Evolutionary conservation across 2,888 invertebrate genomes (phyloP).

Genomic region (Hecatera dysodea): DNA sequence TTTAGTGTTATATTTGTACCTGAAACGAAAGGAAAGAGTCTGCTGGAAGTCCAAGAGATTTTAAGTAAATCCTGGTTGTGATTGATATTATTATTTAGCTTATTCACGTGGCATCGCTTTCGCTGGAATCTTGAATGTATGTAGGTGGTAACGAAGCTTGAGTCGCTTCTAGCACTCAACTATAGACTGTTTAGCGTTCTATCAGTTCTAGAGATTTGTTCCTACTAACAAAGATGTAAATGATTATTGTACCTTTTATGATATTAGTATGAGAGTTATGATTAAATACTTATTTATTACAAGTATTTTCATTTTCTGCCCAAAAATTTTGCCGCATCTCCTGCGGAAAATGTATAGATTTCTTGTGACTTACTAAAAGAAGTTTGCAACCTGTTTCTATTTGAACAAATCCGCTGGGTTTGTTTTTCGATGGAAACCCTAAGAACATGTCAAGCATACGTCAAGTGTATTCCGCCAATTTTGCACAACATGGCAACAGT

Average conservation of each 20-base stretch:
- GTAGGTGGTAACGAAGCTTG: too few relatives aligned
- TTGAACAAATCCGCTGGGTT: not conserved
- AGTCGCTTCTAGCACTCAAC: too few relatives aligned
- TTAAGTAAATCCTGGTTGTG: conserved; percentile 57
- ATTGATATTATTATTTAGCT: conserved; percentile 22
- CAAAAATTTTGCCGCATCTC: not conserved
- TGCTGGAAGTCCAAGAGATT: conserved; percentile 71
- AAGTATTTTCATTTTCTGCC: not conserved
- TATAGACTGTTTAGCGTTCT: too few relatives aligned
- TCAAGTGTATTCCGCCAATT: not conserved
- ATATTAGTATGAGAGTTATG: not conserved
- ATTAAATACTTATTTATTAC: conserved; percentile 25
- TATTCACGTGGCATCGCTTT: not conserved
- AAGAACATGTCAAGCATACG: not conserved
- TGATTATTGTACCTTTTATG: not conserved
- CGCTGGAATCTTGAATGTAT: too few relatives aligned
- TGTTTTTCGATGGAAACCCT: not conserved
- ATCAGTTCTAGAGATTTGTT: not conserved
- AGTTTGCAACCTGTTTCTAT: not conserved
- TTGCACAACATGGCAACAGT: not conserved
- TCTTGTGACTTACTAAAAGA: not conserved
- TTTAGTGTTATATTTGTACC: conserved; percentile 70
- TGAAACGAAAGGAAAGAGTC: conserved; percentile 73
- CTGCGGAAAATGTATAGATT: not conserved
- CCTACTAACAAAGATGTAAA: not conserved